phyloP scores from a whole-genome alignment of 2,113 vertebrate genomes.

The Archilochus colubris region DNA sequence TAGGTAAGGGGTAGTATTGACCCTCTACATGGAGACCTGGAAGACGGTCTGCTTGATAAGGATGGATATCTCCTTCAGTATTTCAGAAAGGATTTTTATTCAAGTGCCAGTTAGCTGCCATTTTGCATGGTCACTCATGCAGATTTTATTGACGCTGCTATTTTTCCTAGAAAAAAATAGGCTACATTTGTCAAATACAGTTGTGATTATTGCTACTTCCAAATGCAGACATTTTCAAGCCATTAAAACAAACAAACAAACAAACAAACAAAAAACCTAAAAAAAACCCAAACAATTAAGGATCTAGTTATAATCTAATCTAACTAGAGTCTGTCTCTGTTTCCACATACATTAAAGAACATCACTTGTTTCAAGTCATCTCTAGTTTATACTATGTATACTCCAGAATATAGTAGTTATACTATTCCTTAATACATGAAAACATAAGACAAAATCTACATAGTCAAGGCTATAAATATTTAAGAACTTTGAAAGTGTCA shows the following conservation, averaged over 20 bases:
- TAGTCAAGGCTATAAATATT: neutral
- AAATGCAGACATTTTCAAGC: neutral
- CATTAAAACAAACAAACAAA: neutral
- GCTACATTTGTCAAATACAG: neutral
- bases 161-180: neutral
- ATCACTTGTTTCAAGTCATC: neutral
- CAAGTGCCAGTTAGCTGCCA: neutral
- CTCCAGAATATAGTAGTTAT: neutral
- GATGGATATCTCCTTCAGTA: neutral
- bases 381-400: neutral
- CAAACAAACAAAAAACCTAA: neutral
- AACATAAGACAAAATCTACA: neutral
- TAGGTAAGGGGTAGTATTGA: neutral
- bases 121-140: neutral
- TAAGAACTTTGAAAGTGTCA: neutral
- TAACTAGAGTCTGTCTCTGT: neutral
- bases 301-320: neutral
- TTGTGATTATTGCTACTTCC: neutral
- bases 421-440: neutral
- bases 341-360: neutral
- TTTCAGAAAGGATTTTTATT: neutral
- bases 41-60: neutral
- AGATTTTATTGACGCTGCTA: neutral
- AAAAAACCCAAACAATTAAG: neutral
- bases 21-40: neutral